Evolutionary conservation across 2,888 invertebrate genomes (phyloP), one percentile per base, ranked within the genome.

Genomic region (Eupithecia abbreviata): DNA sequence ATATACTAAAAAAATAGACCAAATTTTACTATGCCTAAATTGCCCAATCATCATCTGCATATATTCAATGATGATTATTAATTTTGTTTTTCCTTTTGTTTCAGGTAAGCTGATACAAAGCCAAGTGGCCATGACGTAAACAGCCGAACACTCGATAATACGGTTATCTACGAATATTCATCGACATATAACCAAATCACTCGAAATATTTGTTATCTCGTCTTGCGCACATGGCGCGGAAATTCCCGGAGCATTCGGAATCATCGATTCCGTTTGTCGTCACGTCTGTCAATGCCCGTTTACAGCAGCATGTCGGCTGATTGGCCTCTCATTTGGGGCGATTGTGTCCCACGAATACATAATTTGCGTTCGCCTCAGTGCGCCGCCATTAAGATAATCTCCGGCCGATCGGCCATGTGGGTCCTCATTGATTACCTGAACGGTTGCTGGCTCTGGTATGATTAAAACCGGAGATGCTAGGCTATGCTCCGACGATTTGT

Each of bases 311-410:
- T 87, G 89, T 85, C 83, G 86, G 87, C 90, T 91, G 94, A 94
- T 94, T 93, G 93, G 90, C 90, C 92, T 89, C 92, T 93, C 94
- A 93, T 94, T 94, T 93, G 91, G 89, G 83, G 83, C 91, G 91
- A 92, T 93, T 93, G 93, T 93, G 91, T 89, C 86, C 83, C 88
- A 84, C 90, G 93, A 92, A 93, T 93, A 91, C 93, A 91, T 94
- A 93, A 94, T 93, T 90, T 88, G 90, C 87, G 88, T 87, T 85
- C 77, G 81, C 90, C 83, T 84, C 88, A 85, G 86, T 88, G 86
- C 85, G 87, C 85, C 81, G 83, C 89, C 90, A 92, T 93, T 92
- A 92, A 92, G 93, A 92, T 94, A 93, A 94, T 94, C 92, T 91
- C 82, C 84, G 83, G 79, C 80, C 84, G 81, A 85, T 80, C 79